Base-by-base conservation (phyloP, 2,113 vertebrate genomes). In the Pelecanoides urinatrix region DNA sequence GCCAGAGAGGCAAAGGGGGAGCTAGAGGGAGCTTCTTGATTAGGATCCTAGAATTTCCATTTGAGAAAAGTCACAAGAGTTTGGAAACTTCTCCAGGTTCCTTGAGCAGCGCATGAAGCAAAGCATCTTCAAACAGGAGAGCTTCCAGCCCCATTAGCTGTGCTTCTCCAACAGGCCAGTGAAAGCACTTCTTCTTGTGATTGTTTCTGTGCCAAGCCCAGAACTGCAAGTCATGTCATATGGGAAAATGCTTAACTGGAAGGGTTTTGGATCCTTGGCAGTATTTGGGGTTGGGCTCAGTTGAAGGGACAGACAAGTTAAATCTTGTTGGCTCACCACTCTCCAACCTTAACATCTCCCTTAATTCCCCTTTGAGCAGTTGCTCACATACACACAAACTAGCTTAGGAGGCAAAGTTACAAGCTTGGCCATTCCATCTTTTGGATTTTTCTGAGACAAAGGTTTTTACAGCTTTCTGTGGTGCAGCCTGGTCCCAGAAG, bases 331-430 rank as follows among this genome's bases (percentile, higher is more conserved):
- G 32, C 36, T 66, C 27, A 18, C n/a, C 17, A 40, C 12, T 38
- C n/a, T 56, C 36, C 65, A 89, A 10, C n/a, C n/a, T n/a, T n/a
- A n/a, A 50, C 16, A 42, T 25, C 18, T 42, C 25, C 17, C 26
- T 75, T 53, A 36, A 25, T 36, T 78, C 22, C 77, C 7, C 5
- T 9, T 27, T 17, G 45, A 44, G 63, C 40, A 14, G 34, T 15
- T 45, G 7, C 3, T 7, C 6, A 12, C 4, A 0, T 6, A 10
- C 21, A 8, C 55, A 30, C 61, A 22, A 53, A n/a, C 12, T 7
- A 42, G 13, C 23, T 22, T 29, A 21, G 56, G 42, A 67, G 72
- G 27, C 19, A 18, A 40, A 52, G 34, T 8, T 58, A 11, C 19
- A 26, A 44, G 11, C 16, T 58, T 55, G 53, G 36, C 20, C 2